Conservation (phyloP, 1,140 invertebrate genomes). For the Brachystomella parvula region DNA sequence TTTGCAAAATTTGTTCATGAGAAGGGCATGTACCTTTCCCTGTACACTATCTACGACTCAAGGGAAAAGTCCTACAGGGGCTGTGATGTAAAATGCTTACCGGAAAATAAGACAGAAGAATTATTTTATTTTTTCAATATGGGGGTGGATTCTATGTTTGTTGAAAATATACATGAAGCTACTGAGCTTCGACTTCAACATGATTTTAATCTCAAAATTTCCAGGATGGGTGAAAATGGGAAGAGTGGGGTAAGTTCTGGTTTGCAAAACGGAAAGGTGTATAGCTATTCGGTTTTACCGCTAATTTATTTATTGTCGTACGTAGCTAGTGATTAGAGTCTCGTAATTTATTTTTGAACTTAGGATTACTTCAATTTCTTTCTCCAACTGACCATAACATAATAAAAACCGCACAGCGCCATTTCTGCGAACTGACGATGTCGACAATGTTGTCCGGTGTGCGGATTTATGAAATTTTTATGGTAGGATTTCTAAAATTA, state of each 20-base stretch:
- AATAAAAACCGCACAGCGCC: too few relatives aligned
- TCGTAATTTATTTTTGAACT: too few relatives aligned
- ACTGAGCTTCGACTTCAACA: constrained; percentile 21
- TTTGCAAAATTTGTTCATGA: constrained; percentile 24
- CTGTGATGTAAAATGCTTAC: constrained; percentile 19
- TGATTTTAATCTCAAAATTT: constrained; percentile 9
- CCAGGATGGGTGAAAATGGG: background rate
- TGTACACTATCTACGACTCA: constrained; percentile 33
- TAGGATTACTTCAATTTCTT: too few relatives aligned
- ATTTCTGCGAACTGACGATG: too few relatives aligned
- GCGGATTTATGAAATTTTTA: too few relatives aligned
- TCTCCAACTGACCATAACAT: too few relatives aligned
- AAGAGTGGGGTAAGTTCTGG: background rate
- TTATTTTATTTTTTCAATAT: constrained; percentile 30
- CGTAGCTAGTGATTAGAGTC: too few relatives aligned
- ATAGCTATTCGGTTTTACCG: too few relatives aligned
- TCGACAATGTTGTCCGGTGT: too few relatives aligned
- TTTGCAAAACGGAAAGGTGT: too few relatives aligned
- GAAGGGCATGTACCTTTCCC: constrained; percentile 19
- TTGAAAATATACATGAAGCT: constrained; percentile 29
- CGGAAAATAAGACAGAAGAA: constrained; percentile 24
- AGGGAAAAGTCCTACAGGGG: constrained; percentile 25
- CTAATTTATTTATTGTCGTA: too few relatives aligned
- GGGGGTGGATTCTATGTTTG: constrained; percentile 31
- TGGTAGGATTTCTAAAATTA: too few relatives aligned